Percentiles rank a stretch among this genome's conserved stretches.
Evolutionary conservation across 2,888 invertebrate species (phyloP).

Genomic region (Drosophila mimica): DNA sequence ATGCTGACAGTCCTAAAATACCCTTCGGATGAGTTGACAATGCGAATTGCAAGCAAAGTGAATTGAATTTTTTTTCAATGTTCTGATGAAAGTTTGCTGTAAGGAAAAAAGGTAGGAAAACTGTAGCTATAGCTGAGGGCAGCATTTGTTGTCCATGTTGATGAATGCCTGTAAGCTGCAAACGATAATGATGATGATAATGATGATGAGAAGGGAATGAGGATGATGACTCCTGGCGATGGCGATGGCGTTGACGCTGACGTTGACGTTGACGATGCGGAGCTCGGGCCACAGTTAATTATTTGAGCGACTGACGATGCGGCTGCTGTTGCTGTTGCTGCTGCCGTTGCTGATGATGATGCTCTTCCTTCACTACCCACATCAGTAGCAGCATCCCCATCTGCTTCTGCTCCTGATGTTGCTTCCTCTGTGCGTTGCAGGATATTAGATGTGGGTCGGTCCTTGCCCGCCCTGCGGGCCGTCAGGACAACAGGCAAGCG

Average conservation of each 20-base stretch:
- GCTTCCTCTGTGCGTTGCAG: slow-evolving; percentile 56
- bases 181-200: slow-evolving; percentile 36
- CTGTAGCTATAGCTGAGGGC: slow-evolving; percentile 3
- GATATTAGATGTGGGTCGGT: slow-evolving; percentile 61
- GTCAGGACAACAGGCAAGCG: slow-evolving; percentile 16
- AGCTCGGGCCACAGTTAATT: slow-evolving; percentile 63
- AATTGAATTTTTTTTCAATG: slow-evolving; percentile 45
- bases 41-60: slow-evolving; percentile 46
- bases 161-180: slow-evolving; percentile 63
- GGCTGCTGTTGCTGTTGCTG: slow-evolving; percentile 28
- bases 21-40: slow-evolving; percentile 9
- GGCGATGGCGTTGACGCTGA: slow-evolving; percentile 29
- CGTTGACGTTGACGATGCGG: slow-evolving; percentile 26
- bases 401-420: slow-evolving; percentile 11
- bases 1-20: neutral
- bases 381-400: neutral
- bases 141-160: slow-evolving; percentile 50
- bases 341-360: slow-evolving; percentile 9
- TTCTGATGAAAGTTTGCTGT: slow-evolving; percentile 31
- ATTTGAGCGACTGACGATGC: slow-evolving; percentile 63
- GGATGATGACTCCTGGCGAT: slow-evolving; percentile 16
- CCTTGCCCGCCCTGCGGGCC: slow-evolving; percentile 17
- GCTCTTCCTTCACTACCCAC: neutral
- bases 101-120: slow-evolving; percentile 9
- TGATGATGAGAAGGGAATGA: slow-evolving; percentile 15